A percentile compares a stretch with the other conserved stretches of the same genome.
These are phyloP conservation scores for Ceratina australensis DNA, from an alignment of 1,140 invertebrate genomes.

Conservation along the genomic window DNA sequence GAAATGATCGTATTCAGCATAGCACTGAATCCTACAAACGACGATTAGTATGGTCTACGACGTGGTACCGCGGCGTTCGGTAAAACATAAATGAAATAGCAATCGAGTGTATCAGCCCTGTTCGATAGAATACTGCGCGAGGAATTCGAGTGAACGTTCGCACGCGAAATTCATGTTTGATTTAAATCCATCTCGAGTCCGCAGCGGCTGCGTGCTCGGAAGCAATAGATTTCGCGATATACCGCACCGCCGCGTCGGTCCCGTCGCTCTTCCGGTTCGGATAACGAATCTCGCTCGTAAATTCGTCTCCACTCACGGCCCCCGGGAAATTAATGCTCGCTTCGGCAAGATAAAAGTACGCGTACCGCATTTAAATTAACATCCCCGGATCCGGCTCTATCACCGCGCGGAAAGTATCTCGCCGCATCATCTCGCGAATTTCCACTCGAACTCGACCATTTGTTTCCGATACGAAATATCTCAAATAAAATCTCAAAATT, in stretches of 20 bases:
- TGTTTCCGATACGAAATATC: too few relatives aligned
- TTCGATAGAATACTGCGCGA: constrained; percentile 10
- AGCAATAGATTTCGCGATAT: constrained; percentile 63
- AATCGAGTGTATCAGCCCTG: neutral
- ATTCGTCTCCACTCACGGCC: constrained; percentile 35
- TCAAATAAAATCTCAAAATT: too few relatives aligned
- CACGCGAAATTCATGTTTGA: constrained; percentile 38
- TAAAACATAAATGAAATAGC: neutral
- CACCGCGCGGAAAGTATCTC: too few relatives aligned
- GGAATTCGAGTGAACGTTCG: constrained; percentile 28
- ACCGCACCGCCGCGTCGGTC: constrained; percentile 5
- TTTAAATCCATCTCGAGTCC: constrained; percentile 41
- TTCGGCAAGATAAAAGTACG: constrained; percentile 40
- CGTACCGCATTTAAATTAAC: constrained; percentile 45
- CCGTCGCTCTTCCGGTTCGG: constrained; percentile 27
- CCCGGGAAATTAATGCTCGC: constrained; percentile 29
- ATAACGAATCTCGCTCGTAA: constrained; percentile 46
- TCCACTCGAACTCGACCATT: too few relatives aligned
- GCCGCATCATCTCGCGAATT: too few relatives aligned
- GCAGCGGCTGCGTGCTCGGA: constrained; percentile 58
- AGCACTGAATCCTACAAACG: too few relatives aligned
- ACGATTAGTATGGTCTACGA: too few relatives aligned
- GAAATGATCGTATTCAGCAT: too few relatives aligned
- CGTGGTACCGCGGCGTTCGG: too few relatives aligned
- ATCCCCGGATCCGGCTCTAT: constrained; percentile 21